Percentiles rank a stretch among this genome's conserved stretches.
Conservation (phyloP, 2,888 invertebrate genomes). For the Papilio elwesi region DNA sequence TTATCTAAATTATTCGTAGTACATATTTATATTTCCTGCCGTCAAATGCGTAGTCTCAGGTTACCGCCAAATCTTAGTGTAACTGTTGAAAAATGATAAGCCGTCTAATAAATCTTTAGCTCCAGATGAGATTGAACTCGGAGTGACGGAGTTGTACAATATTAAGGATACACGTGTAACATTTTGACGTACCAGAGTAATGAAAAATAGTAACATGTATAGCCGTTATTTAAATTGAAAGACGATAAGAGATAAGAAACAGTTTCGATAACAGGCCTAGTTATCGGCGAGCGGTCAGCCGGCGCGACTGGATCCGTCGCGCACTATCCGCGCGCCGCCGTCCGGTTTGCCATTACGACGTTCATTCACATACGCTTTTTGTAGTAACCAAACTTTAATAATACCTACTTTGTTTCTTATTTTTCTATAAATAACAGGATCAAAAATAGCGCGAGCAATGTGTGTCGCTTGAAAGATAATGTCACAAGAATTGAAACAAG, state of each 20-base stretch:
- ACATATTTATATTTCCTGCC: neutral
- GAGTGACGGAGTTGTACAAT: too few relatives aligned
- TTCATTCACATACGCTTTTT: neutral
- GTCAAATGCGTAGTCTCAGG: neutral
- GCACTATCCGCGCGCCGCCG: too few relatives aligned
- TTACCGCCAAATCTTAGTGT: too few relatives aligned
- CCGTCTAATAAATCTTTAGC: too few relatives aligned
- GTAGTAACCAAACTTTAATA: too few relatives aligned
- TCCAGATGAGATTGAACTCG: too few relatives aligned
- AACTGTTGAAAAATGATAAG: too few relatives aligned
- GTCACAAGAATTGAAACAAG: too few relatives aligned
- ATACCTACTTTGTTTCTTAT: too few relatives aligned
- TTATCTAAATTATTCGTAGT: slow-evolving; percentile 1
- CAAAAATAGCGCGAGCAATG: too few relatives aligned
- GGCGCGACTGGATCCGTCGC: neutral
- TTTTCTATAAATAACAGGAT: too few relatives aligned
- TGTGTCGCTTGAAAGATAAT: too few relatives aligned
- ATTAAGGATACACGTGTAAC: neutral
- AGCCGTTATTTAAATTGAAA: slow-evolving; percentile 23
- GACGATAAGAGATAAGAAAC: slow-evolving; percentile 28
- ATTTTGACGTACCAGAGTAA: neutral
- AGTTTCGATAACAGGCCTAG: slow-evolving; percentile 23
- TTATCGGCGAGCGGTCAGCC: neutral
- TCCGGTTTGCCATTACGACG: neutral
- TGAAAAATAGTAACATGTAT: slow-evolving; percentile 1